Evolutionary conservation across 1,140 invertebrate species (phyloP), one percentile per base, ranked within the genome.

Genomic region (Panagrolaimus sp.): DNA sequence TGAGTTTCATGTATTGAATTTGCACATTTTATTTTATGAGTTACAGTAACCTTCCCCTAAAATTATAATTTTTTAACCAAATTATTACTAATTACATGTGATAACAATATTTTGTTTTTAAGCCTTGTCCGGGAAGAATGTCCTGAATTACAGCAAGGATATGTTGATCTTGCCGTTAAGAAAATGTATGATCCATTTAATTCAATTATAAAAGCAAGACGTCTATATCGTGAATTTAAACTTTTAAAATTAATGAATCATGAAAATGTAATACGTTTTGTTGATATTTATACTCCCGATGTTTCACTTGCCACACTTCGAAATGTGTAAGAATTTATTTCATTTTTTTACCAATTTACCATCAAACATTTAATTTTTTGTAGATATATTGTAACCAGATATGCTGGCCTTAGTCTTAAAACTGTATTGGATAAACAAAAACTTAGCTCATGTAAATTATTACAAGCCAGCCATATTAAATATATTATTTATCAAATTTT

Each of bases 301-400:
- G 43, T 44, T 5, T 57, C 71, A 25, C 48, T 69, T 27, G 45
- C 51, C 11, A 51, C 65, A 45, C 81, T 81, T 57, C 61, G 68
- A 11, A 81, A 82, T 73, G 72, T 81, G 79, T 81, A 67, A 72
- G 75, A 67, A n/a, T 62, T 13, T 11, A 7, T 74, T 70, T 61
- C 13, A 51, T 45, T 43, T 25, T 8, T 64, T 25, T 38, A 23
- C n/a, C n/a, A n/a, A n/a, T n/a, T 44, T 1, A 13, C 31, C 4
- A 67, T 11, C n/a, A 8, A 42, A 3, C n/a, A 68, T 43, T 7
- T 65, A 14, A 13, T 13, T 44, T 70, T 66, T 70, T 68, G 9
- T 57, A 80, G 78, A 45, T 80, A 82, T 46, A 79, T 82, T 38
- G 76, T 81, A 27, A 82, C 79, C 25, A 68, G 71, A 63, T 82